A percentile compares a stretch with the other conserved stretches of the same genome.
Conservation (phyloP, 1,140 invertebrate species). For the Pseudomyrmex cubaensis region DNA sequence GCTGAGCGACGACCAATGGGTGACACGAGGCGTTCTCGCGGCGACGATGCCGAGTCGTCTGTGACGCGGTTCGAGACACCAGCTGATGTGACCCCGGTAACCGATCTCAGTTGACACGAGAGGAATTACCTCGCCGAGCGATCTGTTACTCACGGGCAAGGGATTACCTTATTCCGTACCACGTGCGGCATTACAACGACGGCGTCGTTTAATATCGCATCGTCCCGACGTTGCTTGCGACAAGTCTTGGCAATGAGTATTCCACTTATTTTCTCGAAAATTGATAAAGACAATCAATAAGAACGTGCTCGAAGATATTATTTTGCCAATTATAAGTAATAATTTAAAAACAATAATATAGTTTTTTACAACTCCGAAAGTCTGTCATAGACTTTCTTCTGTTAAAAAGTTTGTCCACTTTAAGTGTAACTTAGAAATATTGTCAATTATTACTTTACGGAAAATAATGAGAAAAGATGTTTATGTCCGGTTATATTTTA, state of each 20-base stretch:
- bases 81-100: slow-evolving; percentile 31
- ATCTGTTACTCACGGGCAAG: slow-evolving; percentile 28
- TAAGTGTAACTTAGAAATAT: no score
- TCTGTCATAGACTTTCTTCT: no score
- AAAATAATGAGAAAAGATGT: neutral
- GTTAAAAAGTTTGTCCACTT: no score
- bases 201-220: neutral
- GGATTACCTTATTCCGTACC: slow-evolving; percentile 34
- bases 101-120: slow-evolving; percentile 49
- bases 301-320: no score
- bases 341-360: no score
- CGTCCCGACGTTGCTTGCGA: neutral
- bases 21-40: slow-evolving; percentile 43
- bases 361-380: no score
- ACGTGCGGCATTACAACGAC: neutral
- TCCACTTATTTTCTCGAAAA: neutral
- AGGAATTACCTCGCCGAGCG: slow-evolving; percentile 58
- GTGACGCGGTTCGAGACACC: slow-evolving; percentile 18
- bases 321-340: no score
- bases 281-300: no score
- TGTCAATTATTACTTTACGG: no score
- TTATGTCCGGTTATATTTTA: neutral
- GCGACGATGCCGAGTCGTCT: slow-evolving; percentile 8
- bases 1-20: slow-evolving; percentile 58
- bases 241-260: neutral